These are phyloP conservation scores for Drosophila differens DNA, from an alignment of 2,888 invertebrate genomes.

Conservation along the genomic window DNA sequence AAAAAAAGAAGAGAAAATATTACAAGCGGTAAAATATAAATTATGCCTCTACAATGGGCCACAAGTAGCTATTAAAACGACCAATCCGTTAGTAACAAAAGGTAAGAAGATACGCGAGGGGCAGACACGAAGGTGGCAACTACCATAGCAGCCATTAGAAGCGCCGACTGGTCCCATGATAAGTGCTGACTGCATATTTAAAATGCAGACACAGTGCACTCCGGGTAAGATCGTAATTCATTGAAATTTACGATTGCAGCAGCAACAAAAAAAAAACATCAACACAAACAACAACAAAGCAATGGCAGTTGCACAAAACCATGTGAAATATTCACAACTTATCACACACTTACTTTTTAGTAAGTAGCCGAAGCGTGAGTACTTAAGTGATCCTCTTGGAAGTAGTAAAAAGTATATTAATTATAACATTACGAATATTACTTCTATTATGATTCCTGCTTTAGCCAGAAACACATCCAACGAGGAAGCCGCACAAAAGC, in stretches of 20 bases:
- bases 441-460: not conserved
- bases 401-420: not conserved
- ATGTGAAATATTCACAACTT: constrained; percentile 9
- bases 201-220: constrained; percentile 69
- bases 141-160: constrained; percentile 50
- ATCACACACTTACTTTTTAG: constrained; percentile 11
- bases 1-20: constrained; percentile 41
- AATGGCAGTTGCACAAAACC: not conserved
- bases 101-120: constrained; percentile 1
- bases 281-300: not conserved
- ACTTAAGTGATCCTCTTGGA: not conserved
- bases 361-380: not conserved
- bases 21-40: constrained; percentile 51
- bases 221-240: constrained; percentile 70
- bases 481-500: not conserved
- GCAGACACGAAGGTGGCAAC: constrained; percentile 26
- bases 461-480: not conserved
- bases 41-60: constrained; percentile 45
- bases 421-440: not conserved
- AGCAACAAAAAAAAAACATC: constrained; percentile 42
- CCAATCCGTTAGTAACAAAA: constrained; percentile 26
- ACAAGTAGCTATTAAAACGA: constrained; percentile 45
- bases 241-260: constrained; percentile 72
- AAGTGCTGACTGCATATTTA: constrained; percentile 72
- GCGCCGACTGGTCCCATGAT: constrained; percentile 30